Conservation (phyloP, 64 coral and sea anemone genomes). For the Anthopleura sola region DNA sequence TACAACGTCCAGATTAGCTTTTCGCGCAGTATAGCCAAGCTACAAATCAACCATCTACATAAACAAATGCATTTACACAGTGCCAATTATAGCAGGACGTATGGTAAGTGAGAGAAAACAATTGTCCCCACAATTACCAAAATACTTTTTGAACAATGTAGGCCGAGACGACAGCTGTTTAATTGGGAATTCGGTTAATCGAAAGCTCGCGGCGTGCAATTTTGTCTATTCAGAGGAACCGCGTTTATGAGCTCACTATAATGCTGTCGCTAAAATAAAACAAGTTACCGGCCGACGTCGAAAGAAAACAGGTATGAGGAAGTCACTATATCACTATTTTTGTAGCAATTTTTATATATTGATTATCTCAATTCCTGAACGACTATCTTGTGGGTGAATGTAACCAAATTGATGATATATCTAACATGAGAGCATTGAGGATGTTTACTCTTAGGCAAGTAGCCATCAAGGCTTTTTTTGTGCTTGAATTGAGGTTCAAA, state of each 20-base stretch:
- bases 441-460: neutral
- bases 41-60: neutral
- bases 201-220: neutral
- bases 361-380: neutral
- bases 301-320: neutral
- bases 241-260: neutral
- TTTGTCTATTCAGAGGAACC: neutral
- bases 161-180: neutral
- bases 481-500: neutral
- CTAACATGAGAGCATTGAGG: neutral
- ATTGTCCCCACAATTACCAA: neutral
- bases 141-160: neutral
- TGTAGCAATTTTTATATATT: neutral
- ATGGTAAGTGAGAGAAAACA: neutral
- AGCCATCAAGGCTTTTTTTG: neutral
- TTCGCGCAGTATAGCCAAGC: neutral
- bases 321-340: neutral
- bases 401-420: neutral
- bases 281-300: neutral
- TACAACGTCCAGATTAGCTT: neutral
- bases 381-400: neutral
- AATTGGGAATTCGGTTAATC: neutral
- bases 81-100: neutral
- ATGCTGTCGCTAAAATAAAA: neutral
- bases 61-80: constrained; percentile 4